Conservation (phyloP, 64 coral and sea anemone genomes). For the Pocillopora damicornis region DNA sequence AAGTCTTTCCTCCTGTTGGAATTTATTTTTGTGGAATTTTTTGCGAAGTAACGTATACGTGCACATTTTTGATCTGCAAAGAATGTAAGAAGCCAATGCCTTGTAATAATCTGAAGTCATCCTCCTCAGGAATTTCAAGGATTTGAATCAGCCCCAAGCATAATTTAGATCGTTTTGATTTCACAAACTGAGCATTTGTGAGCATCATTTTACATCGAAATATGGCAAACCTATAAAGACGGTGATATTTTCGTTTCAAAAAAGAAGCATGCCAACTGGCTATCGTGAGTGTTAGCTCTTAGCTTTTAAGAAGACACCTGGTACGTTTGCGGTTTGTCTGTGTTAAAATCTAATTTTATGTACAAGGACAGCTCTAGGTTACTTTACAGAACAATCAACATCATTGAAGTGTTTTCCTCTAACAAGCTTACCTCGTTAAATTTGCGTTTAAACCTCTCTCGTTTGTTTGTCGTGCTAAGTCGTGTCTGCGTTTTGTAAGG, state of each 20-base stretch:
- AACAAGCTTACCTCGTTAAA: constrained; percentile 30
- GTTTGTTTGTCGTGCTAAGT: not conserved
- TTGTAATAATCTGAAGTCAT: constrained; percentile 30
- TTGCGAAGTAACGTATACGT: not conserved
- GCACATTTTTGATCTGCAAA: not conserved
- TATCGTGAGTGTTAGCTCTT: no score
- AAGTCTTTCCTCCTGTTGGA: not conserved
- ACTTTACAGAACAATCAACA: constrained; percentile 26
- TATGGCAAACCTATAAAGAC: not conserved
- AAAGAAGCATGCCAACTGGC: not conserved
- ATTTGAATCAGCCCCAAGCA: not conserved
- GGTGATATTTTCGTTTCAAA: not conserved
- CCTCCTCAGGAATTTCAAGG: constrained; percentile 7
- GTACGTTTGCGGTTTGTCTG: not conserved
- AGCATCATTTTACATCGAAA: not conserved
- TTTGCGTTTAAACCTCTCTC: not conserved
- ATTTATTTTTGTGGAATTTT: constrained; percentile 11
- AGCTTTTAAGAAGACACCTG: not conserved
- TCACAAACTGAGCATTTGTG: not conserved
- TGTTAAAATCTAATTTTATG: not conserved
- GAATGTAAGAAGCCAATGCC: constrained; percentile 21
- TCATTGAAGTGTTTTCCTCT: not conserved
- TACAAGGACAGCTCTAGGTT: not conserved
- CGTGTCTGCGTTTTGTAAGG: constrained; percentile 19
- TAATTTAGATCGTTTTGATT: not conserved